These are phyloP conservation scores for Maccullochella peelii DNA, from an alignment of 2,113 vertebrate genomes.

Conservation along the genomic window DNA sequence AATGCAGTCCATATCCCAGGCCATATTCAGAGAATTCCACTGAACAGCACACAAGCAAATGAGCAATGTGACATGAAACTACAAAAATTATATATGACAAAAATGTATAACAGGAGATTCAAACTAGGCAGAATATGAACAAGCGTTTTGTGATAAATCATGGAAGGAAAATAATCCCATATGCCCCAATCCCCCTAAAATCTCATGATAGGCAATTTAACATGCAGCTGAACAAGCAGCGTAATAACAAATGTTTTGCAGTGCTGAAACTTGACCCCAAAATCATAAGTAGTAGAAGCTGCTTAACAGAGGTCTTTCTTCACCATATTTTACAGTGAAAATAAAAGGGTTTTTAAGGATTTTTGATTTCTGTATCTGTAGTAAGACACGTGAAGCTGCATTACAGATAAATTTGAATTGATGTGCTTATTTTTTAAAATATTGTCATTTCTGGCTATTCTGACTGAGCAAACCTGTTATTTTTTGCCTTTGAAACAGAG, in stretches of 20 bases:
- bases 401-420: neutral
- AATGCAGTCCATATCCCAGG: slow-evolving; percentile 19
- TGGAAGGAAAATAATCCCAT: too few relatives aligned
- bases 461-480: neutral
- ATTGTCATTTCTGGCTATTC: neutral
- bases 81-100: neutral
- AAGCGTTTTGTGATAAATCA: slow-evolving; percentile 11
- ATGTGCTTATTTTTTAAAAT: too few relatives aligned
- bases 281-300: neutral
- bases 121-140: slow-evolving; percentile 18
- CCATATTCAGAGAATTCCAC: slow-evolving; percentile 6
- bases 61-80: neutral
- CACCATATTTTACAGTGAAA: neutral
- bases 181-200: too few relatives aligned
- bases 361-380: neutral
- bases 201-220: neutral
- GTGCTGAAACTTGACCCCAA: neutral
- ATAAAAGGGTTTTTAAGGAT: neutral
- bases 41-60: slow-evolving; percentile 18
- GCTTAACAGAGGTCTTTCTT: neutral
- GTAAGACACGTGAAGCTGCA: neutral
- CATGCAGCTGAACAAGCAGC: neutral
- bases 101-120: neutral
- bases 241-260: neutral
- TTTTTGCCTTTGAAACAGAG: neutral